Evolutionary conservation across 2,113 vertebrate species (phyloP), one percentile per base, ranked within the genome.

Genomic region (Nyctibius bracteatus): DNA sequence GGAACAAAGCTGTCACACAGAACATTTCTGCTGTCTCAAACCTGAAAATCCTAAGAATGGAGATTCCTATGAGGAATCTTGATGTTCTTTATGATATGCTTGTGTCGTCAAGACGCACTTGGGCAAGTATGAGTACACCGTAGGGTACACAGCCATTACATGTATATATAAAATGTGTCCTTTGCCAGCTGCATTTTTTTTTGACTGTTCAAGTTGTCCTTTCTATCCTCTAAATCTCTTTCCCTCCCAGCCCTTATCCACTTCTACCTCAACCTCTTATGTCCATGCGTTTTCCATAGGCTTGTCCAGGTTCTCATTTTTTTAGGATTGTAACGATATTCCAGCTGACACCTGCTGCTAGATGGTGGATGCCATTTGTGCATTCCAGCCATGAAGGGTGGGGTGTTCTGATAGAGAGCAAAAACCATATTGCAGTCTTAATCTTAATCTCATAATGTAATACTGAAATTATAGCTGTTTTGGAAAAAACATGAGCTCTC

Each of bases 121-220:
- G 3, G 14, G 55, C 65, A 37, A 18, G 23, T 35, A 6, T 21
- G 35, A 44, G 37, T 66, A 19, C 63, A 14, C 10, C 1, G 0
- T 0, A 37, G 39, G 16, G 43, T 59, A 79, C 21, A 7, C 14
- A 61, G 37, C 30, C 37, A 13, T 35, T 59, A 2, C 27, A 12
- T 3, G 0, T 17, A 0, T 14, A 2, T 16, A n/a, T 22, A 33
- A 90, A 71, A 43, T 21, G 8, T 1, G 2, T 62, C 52, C 30
- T 68, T 54, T 82, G 44, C 47, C 57, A 55, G 43, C 9, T 85
- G 20, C 11, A 3, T 12, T 35, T 78, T 77, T 44, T 49, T 14
- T 57, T 72, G 15, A 19, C 10, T 68, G 2, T 47, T 73, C 27
- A 52, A 9, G 2, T 28, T 77, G 23, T 61, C 24, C 12, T 86